Percentiles rank a stretch among this genome's conserved stretches.
phyloP scores from a whole-genome alignment of 2,888 invertebrate species.

The Biston stratarius region DNA sequence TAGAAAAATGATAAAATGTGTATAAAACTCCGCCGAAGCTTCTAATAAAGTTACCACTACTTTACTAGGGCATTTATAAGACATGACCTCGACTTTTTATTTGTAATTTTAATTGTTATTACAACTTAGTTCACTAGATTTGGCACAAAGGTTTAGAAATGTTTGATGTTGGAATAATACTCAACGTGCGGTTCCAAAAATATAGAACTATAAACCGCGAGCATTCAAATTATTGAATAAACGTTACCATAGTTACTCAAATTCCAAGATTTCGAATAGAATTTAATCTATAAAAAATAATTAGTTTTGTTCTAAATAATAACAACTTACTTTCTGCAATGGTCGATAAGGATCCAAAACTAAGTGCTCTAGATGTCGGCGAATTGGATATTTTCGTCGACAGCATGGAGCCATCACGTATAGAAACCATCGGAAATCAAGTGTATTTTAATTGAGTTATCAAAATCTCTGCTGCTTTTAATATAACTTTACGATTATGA shows the following conservation, averaged over 20 bases:
- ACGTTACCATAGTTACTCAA: constrained; percentile 58
- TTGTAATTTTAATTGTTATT: too few species aligned
- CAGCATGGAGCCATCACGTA: constrained; percentile 88
- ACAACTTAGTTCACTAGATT: too few species aligned
- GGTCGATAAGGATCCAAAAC: constrained; percentile 80
- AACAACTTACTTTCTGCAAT: constrained; percentile 58
- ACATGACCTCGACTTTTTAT: too few species aligned
- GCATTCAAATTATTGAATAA: constrained; percentile 49
- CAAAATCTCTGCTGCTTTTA: not conserved
- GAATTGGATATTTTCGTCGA: constrained; percentile 92
- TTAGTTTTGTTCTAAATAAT: not conserved
- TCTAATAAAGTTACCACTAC: too few species aligned
- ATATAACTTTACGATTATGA: not conserved
- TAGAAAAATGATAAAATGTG: too few species aligned
- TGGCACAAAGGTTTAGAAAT: too few species aligned
- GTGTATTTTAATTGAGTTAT: constrained; percentile 50
- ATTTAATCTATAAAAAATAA: not conserved
- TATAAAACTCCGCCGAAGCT: too few species aligned
- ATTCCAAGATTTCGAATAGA: not conserved
- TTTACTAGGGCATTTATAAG: too few species aligned
- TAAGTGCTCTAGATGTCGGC: constrained; percentile 87
- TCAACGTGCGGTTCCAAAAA: not conserved
- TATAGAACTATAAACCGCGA: constrained; percentile 31
- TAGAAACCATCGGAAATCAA: constrained; percentile 89
- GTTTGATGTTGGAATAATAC: too few species aligned